Evolutionary conservation across 2,888 invertebrate genomes (phyloP).

Genomic region (Synanthedon myopaeformis): DNA sequence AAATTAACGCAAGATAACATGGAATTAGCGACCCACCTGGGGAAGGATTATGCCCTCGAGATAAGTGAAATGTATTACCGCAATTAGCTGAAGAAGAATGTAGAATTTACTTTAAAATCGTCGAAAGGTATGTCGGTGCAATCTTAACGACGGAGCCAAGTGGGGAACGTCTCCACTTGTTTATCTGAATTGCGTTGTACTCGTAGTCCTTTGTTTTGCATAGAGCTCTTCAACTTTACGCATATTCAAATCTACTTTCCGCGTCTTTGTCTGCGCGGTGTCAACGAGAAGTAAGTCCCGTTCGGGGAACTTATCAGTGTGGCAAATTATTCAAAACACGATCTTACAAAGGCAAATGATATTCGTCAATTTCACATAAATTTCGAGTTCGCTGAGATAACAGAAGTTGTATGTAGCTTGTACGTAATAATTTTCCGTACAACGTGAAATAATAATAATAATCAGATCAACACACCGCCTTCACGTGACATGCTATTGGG

Average conservation of each 20-base stretch:
- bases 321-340: constrained; percentile 13
- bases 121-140: constrained; percentile 31
- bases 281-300: constrained; percentile 29
- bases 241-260: constrained; percentile 42
- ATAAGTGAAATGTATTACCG: constrained; percentile 55
- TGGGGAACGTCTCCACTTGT: constrained; percentile 6
- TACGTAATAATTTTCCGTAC: no score
- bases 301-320: constrained; percentile 36
- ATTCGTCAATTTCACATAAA: constrained; percentile 2
- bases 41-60: constrained; percentile 46
- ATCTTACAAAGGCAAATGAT: constrained; percentile 9
- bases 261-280: constrained; percentile 36
- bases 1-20: constrained; percentile 59
- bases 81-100: constrained; percentile 44
- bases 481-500: no score
- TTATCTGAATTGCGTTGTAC: constrained; percentile 34
- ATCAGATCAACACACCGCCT: no score
- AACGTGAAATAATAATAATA: no score
- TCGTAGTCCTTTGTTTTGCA: constrained; percentile 44
- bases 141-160: constrained; percentile 41
- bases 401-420: constrained; percentile 19
- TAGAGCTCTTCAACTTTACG: constrained; percentile 26
- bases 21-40: constrained; percentile 49
- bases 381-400: constrained; percentile 24
- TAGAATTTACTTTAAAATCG: constrained; percentile 37